Conservation (phyloP, 2,797 vertebrate genomes). For the Octomys mimax region DNA sequence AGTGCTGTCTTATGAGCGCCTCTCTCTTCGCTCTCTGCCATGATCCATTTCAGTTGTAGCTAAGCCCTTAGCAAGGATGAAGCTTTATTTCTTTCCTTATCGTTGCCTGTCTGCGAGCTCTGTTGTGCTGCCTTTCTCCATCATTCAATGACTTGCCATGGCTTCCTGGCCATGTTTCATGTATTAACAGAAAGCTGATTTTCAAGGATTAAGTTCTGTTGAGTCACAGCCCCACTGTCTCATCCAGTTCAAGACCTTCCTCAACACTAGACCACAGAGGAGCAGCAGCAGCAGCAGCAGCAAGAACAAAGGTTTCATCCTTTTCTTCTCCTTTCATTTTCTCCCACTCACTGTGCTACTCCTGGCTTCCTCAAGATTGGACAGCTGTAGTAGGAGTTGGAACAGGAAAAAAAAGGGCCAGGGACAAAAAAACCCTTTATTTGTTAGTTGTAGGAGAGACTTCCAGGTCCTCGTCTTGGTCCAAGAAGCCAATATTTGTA, state of each 20-base stretch:
- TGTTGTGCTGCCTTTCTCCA: neutral
- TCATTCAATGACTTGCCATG: neutral
- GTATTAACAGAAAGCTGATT: neutral
- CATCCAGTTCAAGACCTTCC: neutral
- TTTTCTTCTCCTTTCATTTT: neutral
- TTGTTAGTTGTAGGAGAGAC: neutral
- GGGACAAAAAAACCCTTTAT: neutral
- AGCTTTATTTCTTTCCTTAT: conserved; percentile 23
- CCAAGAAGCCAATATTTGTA: no score
- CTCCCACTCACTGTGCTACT: neutral
- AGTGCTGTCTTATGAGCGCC: neutral
- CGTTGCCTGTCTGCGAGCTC: neutral
- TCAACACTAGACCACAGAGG: neutral
- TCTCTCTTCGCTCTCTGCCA: neutral
- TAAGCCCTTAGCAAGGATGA: neutral
- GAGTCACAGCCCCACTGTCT: neutral
- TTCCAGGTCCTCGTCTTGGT: no score
- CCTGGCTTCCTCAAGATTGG: neutral
- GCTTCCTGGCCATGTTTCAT: neutral
- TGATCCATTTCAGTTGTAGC: neutral
- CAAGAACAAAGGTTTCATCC: neutral
- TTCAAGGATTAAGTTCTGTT: conserved; percentile 38
- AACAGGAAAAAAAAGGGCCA: neutral
- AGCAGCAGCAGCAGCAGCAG: neutral
- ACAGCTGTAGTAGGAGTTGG: neutral